Evolutionary conservation across 2,797 vertebrate genomes (phyloP).

Genomic region (Epinephelus awoara): DNA sequence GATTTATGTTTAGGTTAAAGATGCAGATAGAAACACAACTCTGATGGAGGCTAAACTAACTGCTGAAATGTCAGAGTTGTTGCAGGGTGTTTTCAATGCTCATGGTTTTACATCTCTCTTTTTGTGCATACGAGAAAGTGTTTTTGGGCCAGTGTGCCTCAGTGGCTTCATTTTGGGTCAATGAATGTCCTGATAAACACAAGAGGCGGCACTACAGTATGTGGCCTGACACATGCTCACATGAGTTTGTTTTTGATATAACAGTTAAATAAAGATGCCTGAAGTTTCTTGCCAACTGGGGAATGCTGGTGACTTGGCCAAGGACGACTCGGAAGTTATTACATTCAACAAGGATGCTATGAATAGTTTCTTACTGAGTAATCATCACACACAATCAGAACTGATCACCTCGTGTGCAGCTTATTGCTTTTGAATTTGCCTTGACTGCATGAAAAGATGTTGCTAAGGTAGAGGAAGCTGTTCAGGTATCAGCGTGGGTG

Average conservation of each 20-base stretch:
- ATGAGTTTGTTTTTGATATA: too few relatives aligned
- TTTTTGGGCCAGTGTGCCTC: not conserved
- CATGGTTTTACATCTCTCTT: not conserved
- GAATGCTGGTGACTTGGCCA: not conserved
- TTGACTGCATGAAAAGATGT: conserved; percentile 1
- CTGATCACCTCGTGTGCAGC: not conserved
- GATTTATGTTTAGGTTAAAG: too few relatives aligned
- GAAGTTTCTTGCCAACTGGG: not conserved
- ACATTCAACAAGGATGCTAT: not conserved
- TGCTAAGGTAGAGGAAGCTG: conserved; percentile 2
- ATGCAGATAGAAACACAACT: too few relatives aligned
- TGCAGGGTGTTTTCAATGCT: not conserved
- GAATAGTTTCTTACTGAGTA: not conserved
- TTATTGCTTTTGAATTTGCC: not conserved
- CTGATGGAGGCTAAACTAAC: too few relatives aligned
- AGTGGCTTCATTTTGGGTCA: not conserved
- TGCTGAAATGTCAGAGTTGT: too few relatives aligned
- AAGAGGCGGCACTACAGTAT: not conserved
- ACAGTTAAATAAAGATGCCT: not conserved
- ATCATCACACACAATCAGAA: not conserved
- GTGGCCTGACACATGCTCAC: not conserved
- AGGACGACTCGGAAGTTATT: not conserved
- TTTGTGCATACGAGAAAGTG: not conserved
- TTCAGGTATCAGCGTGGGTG: conserved; percentile 8
- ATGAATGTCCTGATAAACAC: not conserved